Evolutionary conservation across 2,113 vertebrate species (phyloP).

Genomic region (Hippocampus zosterae): DNA sequence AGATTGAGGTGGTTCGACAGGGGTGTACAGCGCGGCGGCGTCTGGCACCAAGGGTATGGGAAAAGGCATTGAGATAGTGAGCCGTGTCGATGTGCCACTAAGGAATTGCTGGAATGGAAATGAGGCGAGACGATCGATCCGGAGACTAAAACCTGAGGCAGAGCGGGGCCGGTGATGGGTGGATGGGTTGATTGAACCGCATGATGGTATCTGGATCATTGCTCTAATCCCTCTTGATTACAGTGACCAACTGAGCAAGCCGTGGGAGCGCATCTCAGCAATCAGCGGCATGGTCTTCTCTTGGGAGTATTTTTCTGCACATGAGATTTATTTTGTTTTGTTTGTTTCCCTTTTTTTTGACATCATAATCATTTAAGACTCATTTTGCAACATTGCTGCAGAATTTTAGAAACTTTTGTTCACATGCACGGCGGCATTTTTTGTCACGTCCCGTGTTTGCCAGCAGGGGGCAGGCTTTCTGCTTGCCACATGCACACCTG

Average conservation of each 20-base stretch:
- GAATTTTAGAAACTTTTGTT: background rate
- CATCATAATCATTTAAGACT: constrained; percentile 2
- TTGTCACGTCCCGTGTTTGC: too few species aligned
- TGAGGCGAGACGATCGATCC: constrained; percentile 49
- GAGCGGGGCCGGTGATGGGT: constrained; percentile 26
- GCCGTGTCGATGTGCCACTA: constrained; percentile 37
- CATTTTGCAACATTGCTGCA: background rate
- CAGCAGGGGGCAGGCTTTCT: too few species aligned
- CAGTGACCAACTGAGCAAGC: constrained; percentile 24
- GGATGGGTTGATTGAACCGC: constrained; percentile 22
- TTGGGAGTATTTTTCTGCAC: background rate
- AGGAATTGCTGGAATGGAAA: constrained; percentile 58
- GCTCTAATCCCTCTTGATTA: constrained; percentile 29
- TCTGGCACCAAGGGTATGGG: constrained; percentile 33
- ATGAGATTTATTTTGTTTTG: background rate
- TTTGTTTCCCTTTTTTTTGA: background rate
- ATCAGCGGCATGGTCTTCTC: background rate
- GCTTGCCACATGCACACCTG: too few species aligned
- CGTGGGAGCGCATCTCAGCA: constrained; percentile 15
- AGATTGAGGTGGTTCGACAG: constrained; percentile 22
- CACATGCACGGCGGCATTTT: constrained; percentile 4
- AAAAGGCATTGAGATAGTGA: constrained; percentile 46
- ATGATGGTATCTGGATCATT: constrained; percentile 47
- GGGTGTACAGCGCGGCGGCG: constrained; percentile 24
- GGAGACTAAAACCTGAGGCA: constrained; percentile 41